Conservation (phyloP, 23 tunicate species). For the Halocynthia roretzi region DNA sequence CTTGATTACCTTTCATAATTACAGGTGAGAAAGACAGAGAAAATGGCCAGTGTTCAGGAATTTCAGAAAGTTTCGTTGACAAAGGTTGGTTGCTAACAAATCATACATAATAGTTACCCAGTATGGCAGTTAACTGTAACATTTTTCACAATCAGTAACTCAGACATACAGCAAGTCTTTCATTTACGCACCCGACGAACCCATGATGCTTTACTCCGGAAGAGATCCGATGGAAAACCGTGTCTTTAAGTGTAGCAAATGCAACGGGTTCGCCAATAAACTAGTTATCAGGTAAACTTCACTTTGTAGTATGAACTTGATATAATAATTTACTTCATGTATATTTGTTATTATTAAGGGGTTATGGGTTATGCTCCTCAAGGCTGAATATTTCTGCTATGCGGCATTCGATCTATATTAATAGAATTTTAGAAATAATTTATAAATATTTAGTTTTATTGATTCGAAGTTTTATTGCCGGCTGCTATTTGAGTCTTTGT, state of each 20-base stretch:
- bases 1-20: too few relatives aligned
- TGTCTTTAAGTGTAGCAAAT: constrained; percentile 57
- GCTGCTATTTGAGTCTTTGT: constrained; percentile 4
- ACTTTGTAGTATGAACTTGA: background rate
- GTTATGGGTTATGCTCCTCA: too few relatives aligned
- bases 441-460: too few relatives aligned
- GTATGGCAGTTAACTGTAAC: background rate
- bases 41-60: background rate
- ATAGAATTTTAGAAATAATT: too few relatives aligned
- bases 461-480: background rate
- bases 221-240: constrained; percentile 90
- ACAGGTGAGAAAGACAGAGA: background rate
- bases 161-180: constrained; percentile 37
- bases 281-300: constrained; percentile 11
- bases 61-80: too few relatives aligned
- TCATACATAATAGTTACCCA: background rate
- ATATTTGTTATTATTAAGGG: too few relatives aligned
- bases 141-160: constrained; percentile 30
- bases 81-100: too few relatives aligned
- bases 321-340: too few relatives aligned
- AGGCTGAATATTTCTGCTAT: too few relatives aligned
- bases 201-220: constrained; percentile 57
- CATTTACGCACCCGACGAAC: constrained; percentile 49
- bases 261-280: constrained; percentile 47
- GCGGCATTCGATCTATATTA: too few relatives aligned